Base-by-base conservation (phyloP, 2,797 vertebrate genomes). In the Gobio occitaniae region DNA sequence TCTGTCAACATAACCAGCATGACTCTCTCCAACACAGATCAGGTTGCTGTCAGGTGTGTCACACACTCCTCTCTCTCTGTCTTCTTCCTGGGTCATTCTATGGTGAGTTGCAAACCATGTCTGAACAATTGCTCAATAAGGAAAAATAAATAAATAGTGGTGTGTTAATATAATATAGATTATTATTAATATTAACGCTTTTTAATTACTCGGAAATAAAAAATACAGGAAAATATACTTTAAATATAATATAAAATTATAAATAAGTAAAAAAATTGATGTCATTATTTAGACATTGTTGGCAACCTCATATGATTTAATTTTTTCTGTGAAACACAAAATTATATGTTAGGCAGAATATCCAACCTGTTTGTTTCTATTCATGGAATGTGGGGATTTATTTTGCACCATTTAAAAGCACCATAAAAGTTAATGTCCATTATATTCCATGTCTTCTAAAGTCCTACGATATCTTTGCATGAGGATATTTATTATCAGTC, bases 1-100 rank as follows among this genome's bases (percentile, higher is more conserved):
- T 90, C 92, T 87, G 84, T 91, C 90, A 90, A 77, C 87, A 52
- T 72, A 76, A 15, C 88, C 89, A 89, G 74, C 86, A 47, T 38
- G 48, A 54, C 10, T 77, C 48, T 71, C 86, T 82, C 71, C 65
- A 75, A 81, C 21, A 47, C 25, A 76, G 84, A 86, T 90, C 87
- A 65, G 81, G 87, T 89, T 86, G 36, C 89, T 81, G 65, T 85
- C 87, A 89, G 87, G 89, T 88, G 87, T 41, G 36, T 88, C 76
- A 70, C 41, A 21, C 25, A 48, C 50, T 70, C 54, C 38, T 61
- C 16, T 70, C 32, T 69, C 47, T 47, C 56, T 68, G 44, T 79
- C 48, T 81, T 19, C 25, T 32, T 65, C 25, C 25, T 65, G 61
- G 25, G 61, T 65, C 61, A 65, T 65, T 65, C 61, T 65, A 6